phyloP scores from a whole-genome alignment of 2,113 vertebrate species.

The Rhynchomys soricoides region DNA sequence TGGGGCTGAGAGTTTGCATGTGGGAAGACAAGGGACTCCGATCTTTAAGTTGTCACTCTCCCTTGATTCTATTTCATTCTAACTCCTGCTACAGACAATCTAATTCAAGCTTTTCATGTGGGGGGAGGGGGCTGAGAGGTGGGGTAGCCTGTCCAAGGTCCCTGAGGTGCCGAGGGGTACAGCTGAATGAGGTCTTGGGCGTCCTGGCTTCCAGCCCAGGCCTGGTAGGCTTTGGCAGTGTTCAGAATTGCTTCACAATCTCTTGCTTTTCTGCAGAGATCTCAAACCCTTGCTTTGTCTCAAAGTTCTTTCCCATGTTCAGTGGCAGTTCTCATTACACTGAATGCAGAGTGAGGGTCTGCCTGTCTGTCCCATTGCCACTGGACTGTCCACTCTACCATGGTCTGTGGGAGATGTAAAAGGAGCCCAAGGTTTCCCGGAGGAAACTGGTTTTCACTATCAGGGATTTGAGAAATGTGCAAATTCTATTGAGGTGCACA shows the following conservation, averaged over 20 bases:
- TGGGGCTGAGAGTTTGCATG: background rate
- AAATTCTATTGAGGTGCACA: conserved; percentile 20
- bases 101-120: background rate
- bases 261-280: background rate
- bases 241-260: background rate
- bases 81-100: background rate
- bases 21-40: background rate
- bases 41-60: background rate
- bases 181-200: background rate
- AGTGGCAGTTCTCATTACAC: background rate
- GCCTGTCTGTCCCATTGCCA: background rate
- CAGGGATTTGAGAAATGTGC: conserved; percentile 6
- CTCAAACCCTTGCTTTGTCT: background rate
- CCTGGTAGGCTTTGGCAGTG: background rate
- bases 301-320: background rate
- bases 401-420: background rate
- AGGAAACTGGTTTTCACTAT: conserved; percentile 3
- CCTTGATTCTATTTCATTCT: background rate
- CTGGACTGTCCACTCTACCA: background rate
- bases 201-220: background rate
- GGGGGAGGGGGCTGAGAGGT: background rate
- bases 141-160: background rate
- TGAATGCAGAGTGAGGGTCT: background rate
- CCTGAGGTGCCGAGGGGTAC: background rate
- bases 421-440: background rate